Percentiles rank a stretch among this genome's conserved stretches.
phyloP scores from a whole-genome alignment of 37 sponge, comb jelly and placozoan species.

The Cladorhizidae sp. region DNA sequence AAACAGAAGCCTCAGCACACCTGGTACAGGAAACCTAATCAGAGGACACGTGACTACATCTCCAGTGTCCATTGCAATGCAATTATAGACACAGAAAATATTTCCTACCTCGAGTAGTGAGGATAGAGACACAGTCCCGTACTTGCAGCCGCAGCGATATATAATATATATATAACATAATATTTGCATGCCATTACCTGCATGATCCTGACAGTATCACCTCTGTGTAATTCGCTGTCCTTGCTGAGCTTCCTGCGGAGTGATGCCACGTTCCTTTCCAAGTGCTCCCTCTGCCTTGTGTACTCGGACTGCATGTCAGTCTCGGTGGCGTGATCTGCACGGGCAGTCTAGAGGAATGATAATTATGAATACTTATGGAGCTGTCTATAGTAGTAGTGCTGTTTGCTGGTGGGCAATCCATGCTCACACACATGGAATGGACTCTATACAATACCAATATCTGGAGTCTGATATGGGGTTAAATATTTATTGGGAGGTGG shows the following conservation, averaged over 20 bases:
- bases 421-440: too few relatives aligned
- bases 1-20: too few relatives aligned
- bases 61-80: too few relatives aligned
- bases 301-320: constrained; percentile 92
- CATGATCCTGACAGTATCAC: constrained; percentile 93
- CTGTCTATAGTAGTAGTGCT: not conserved
- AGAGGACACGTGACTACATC: too few relatives aligned
- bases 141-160: not conserved
- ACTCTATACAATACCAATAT: too few relatives aligned
- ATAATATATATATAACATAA: not conserved
- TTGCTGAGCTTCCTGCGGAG: constrained; percentile 94
- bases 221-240: constrained; percentile 91
- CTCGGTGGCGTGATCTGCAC: constrained; percentile 70
- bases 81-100: too few relatives aligned
- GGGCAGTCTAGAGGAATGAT: constrained; percentile 39
- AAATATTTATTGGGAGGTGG: too few relatives aligned
- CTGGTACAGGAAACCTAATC: too few relatives aligned
- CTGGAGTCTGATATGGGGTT: too few relatives aligned
- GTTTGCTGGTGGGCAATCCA: not conserved
- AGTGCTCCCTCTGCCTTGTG: constrained; percentile 87
- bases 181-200: too few relatives aligned
- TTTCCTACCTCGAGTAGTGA: too few relatives aligned
- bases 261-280: constrained; percentile 95
- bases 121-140: not conserved
- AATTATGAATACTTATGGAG: not conserved